Evolutionary conservation across 2,113 vertebrate species (phyloP), one percentile per base, ranked within the genome.

Genomic region (Mastomys natalensis): DNA sequence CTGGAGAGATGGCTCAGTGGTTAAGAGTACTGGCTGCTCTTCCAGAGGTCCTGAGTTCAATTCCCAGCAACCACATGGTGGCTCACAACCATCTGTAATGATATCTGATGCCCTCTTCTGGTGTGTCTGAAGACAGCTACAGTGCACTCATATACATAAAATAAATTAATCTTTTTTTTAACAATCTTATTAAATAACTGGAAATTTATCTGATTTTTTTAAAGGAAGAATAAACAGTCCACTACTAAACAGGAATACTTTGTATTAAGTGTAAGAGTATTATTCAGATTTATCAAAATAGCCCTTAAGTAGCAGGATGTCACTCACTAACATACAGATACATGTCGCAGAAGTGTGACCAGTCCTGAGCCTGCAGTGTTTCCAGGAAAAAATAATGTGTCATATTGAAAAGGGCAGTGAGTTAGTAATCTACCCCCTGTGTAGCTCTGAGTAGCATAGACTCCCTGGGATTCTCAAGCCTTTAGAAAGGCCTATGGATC

Each of bases 201-300:
- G 60, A 91, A 74, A 88, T n/a, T 29, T 17, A 48, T 48, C 45
- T 48, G 45, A 68, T 72, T 92, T 68, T 68, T n/a, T 16, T 29
- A 85, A 74, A 74, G 21, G 29, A 92, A 95, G 22, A 76, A 51
- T 73, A 87, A 88, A 81, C 58, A 90, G 72, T 89, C 70, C 15
- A 62, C 64, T 84, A 74, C 60, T 85, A 87, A 96, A 82, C 5
- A 96, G 26, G 37, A 93, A 91, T 51, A 34, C 58, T 74, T 88
- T 60, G 31, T 89, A 81, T 4, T 60, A 88, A 93, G 26, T 87
- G 2, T 87, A 88, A 66, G 60, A 55, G 43, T 70, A 45, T 58
- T 72, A 62, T 94, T 94, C 51, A 89, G 2, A 84, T 91, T 72
- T 84, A 72, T 93, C 68, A 45, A 97, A 78, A 55, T 73, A 7